Evolutionary conservation across 1,140 invertebrate species (phyloP).

Genomic region (Drosophila aff.): DNA sequence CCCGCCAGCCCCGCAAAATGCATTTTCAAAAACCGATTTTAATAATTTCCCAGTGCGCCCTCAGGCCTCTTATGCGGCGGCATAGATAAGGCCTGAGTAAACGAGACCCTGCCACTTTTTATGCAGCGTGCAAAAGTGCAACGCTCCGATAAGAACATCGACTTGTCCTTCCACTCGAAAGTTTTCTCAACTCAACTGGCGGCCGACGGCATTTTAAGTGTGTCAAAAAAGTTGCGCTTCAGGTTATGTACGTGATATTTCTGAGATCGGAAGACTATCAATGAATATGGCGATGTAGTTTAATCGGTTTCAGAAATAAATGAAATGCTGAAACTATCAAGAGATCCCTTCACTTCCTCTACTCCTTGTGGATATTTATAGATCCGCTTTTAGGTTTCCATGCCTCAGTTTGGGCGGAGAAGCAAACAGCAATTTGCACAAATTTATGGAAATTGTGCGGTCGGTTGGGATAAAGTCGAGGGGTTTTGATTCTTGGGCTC

Average conservation of each 20-base stretch:
- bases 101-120: conserved; percentile 38
- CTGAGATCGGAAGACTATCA: conserved; percentile 57
- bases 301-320: not conserved
- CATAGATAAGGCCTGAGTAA: conserved; percentile 59
- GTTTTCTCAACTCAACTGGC: conserved; percentile 31
- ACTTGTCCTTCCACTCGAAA: conserved; percentile 48
- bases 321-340: not conserved
- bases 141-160: conserved; percentile 68
- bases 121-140: conserved; percentile 70
- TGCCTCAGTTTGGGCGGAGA: conserved; percentile 16
- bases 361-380: conserved; percentile 1
- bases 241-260: conserved; percentile 64
- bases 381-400: conserved; percentile 20
- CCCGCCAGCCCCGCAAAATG: conserved; percentile 48
- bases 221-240: conserved; percentile 71
- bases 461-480: conserved; percentile 37
- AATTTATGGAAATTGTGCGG: conserved; percentile 78
- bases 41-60: conserved; percentile 63
- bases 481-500: conserved; percentile 10
- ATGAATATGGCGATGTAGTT: not conserved
- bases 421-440: conserved; percentile 63
- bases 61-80: conserved; percentile 53
- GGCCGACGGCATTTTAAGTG: conserved; percentile 66
- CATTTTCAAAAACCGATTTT: conserved; percentile 70
- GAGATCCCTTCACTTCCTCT: not conserved